Percentiles rank a stretch among this genome's conserved stretches.
phyloP scores from a whole-genome alignment of 37 sponge, comb jelly and placozoan genomes.

The Cladorhizidae sp. region DNA sequence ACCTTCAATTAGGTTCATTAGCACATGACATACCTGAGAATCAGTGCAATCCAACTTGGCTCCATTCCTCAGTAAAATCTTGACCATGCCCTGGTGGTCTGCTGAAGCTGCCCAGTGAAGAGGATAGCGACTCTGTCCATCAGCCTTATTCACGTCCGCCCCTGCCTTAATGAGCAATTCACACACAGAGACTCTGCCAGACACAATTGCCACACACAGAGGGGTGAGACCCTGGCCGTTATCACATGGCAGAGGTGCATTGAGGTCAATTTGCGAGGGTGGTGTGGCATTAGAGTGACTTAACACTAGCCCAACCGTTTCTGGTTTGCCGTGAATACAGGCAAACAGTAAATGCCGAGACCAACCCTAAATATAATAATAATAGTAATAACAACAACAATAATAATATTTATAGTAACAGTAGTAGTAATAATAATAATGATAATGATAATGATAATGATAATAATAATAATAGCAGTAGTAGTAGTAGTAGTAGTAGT shows the following conservation, averaged over 20 bases:
- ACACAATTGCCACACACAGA: conserved; percentile 9
- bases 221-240: conserved; percentile 49
- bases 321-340: conserved; percentile 2
- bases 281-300: no score
- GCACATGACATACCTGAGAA: conserved; percentile 12
- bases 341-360: conserved; percentile 30
- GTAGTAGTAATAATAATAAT: no score
- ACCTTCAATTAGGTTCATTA: no score
- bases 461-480: no score
- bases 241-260: conserved; percentile 24
- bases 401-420: no score
- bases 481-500: no score
- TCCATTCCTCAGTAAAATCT: conserved; percentile 32
- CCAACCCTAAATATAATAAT: no score
- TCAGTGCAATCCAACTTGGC: conserved; percentile 12
- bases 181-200: background rate
- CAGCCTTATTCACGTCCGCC: conserved; percentile 12
- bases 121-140: conserved; percentile 5
- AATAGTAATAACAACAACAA: no score
- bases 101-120: conserved; percentile 45
- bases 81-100: conserved; percentile 12
- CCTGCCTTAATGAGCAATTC: conserved; percentile 27
- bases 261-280: conserved; percentile 1
- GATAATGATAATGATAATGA: no score
- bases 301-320: conserved; percentile 10